A percentile compares a stretch with the other conserved stretches of the same genome.
Conservation (phyloP, 2,113 vertebrate genomes). For the Calidris pygmaea region DNA sequence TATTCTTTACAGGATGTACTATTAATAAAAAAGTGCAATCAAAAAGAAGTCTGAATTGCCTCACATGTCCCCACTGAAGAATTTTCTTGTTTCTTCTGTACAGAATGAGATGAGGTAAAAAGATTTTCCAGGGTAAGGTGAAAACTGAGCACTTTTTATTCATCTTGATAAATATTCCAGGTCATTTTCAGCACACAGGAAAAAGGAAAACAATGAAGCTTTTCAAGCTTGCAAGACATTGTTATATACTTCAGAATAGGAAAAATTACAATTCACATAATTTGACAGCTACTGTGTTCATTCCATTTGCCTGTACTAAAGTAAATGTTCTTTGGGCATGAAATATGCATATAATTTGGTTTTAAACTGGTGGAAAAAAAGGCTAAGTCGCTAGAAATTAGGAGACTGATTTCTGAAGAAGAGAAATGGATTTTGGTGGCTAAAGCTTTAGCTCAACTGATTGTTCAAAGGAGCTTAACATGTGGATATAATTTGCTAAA, state of each 20-base stretch:
- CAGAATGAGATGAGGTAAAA: neutral
- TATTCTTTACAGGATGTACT: neutral
- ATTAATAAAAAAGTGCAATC: neutral
- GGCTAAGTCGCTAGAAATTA: neutral
- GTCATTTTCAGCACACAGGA: neutral
- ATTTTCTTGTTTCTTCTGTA: neutral
- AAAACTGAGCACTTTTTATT: neutral
- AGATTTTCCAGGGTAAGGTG: neutral
- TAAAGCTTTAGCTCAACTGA: neutral
- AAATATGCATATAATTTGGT: neutral
- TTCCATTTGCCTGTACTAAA: neutral
- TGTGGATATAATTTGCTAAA: conserved; percentile 20
- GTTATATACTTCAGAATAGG: neutral
- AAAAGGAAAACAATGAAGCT: neutral
- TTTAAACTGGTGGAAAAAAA: neutral
- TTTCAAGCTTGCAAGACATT: neutral
- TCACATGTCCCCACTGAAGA: neutral
- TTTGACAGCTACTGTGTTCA: neutral
- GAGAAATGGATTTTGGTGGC: conserved; percentile 6
- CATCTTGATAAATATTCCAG: neutral
- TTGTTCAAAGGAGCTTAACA: conserved; percentile 43
- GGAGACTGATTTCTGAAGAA: conserved; percentile 11
- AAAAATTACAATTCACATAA: neutral
- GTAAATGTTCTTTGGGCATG: neutral
- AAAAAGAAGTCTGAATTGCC: neutral